A percentile compares a stretch with the other conserved stretches of the same genome.
phyloP scores from a whole-genome alignment of 1,140 invertebrate genomes.

The Orius insidiosus region DNA sequence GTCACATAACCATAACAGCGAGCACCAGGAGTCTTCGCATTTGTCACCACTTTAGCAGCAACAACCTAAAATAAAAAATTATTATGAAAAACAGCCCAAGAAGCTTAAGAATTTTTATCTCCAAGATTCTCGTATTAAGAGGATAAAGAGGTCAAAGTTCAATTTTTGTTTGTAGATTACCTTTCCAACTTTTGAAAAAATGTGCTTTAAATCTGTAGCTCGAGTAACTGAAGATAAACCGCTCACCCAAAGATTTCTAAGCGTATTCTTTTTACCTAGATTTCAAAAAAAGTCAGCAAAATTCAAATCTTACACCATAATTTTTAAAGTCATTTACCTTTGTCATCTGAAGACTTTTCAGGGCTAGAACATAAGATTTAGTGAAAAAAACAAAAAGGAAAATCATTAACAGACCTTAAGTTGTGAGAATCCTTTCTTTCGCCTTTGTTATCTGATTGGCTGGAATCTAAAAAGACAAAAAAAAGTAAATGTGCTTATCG shows the following conservation, averaged over 20 bases:
- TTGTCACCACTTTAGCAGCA: constrained; percentile 91
- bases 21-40: constrained; percentile 73
- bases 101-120: too few relatives aligned
- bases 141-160: background rate
- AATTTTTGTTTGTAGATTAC: too few relatives aligned
- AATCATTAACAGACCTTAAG: background rate
- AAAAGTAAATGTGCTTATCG: too few relatives aligned
- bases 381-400: constrained; percentile 1
- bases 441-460: too few relatives aligned
- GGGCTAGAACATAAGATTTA: constrained; percentile 10
- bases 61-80: constrained; percentile 36
- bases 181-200: constrained; percentile 85
- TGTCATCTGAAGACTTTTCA: constrained; percentile 10
- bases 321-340: background rate
- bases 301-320: too few relatives aligned
- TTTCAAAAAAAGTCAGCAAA: too few relatives aligned
- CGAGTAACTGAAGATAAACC: constrained; percentile 73
- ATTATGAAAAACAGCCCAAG: too few relatives aligned
- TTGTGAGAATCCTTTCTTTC: too few relatives aligned
- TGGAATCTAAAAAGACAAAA: too few relatives aligned
- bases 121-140: too few relatives aligned
- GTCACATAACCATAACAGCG: constrained; percentile 90
- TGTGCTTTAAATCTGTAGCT: constrained; percentile 78
- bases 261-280: constrained; percentile 20
- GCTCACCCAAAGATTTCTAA: constrained; percentile 78